Percentiles rank a stretch among this genome's conserved stretches.
Conservation (phyloP, 30 jellyfish, hydroid and myxozoan genomes). For the Hydra vulgaris region DNA sequence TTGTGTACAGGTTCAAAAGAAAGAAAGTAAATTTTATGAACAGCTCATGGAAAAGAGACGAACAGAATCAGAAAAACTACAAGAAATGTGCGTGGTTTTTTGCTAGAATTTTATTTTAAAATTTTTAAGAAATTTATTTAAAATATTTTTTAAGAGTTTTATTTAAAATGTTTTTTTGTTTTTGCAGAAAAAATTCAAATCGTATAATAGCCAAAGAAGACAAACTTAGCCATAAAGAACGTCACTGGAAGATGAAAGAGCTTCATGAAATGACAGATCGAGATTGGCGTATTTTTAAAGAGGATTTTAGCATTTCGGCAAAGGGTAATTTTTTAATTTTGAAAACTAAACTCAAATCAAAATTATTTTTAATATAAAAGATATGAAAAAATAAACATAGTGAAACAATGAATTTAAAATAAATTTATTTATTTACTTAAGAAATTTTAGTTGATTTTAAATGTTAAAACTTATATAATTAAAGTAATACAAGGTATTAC, state of each 20-base stretch:
- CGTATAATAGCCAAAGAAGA: conserved; percentile 64
- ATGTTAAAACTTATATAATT: no score
- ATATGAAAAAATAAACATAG: no score
- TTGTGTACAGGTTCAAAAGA: conserved; percentile 72
- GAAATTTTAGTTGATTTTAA: no score
- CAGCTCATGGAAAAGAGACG: conserved; percentile 79
- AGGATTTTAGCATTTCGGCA: conserved; percentile 75
- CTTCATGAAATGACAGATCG: conserved; percentile 80
- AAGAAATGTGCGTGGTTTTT: conserved; percentile 47
- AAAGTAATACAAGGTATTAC: no score
- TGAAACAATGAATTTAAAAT: no score
- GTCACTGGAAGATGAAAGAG: conserved; percentile 92
- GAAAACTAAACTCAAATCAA: neutral
- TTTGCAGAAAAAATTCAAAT: conserved; percentile 42
- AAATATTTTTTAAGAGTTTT: neutral
- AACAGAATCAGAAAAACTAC: conserved; percentile 73
- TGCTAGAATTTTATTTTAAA: neutral
- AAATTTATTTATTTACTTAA: no score
- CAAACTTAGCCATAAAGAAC: conserved; percentile 61
- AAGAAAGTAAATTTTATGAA: conserved; percentile 83
- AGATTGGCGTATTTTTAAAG: conserved; percentile 97
- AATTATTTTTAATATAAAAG: no score
- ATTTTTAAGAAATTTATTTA: no score
- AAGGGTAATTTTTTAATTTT: conserved; percentile 44
- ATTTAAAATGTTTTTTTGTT: neutral